These are phyloP conservation scores for Callaeas wilsoni DNA, from an alignment of 2,113 vertebrate genomes.

Conservation along the genomic window DNA sequence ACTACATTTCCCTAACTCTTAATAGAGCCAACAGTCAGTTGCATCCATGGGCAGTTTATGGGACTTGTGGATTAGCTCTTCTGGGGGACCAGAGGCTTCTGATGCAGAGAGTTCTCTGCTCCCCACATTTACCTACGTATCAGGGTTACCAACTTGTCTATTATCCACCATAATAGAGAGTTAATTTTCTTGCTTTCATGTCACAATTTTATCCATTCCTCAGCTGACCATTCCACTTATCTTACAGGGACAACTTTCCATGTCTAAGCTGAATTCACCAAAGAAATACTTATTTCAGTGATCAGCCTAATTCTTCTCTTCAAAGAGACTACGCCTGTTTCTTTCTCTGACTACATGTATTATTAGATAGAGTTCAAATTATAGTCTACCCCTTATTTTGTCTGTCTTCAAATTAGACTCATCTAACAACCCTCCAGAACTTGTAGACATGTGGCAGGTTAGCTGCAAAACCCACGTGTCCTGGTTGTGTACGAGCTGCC, in stretches of 20 bases:
- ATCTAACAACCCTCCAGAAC: neutral
- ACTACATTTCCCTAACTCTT: neutral
- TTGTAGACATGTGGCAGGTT: rapidly evolving
- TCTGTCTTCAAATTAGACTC: neutral
- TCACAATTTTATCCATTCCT: neutral
- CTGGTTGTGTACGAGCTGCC: neutral
- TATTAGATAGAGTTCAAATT: neutral
- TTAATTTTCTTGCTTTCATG: neutral
- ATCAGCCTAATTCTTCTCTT: neutral
- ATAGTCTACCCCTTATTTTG: neutral
- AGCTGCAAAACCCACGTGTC: rapidly evolving
- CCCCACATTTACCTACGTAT: neutral
- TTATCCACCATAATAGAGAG: neutral
- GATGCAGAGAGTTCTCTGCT: neutral
- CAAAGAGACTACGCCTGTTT: neutral
- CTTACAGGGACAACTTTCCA: neutral
- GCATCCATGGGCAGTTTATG: neutral
- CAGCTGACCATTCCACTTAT: neutral
- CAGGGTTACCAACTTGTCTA: neutral
- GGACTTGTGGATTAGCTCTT: neutral
- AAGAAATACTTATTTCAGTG: neutral
- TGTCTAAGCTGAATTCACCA: neutral
- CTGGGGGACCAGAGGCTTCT: neutral
- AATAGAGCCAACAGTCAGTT: neutral
- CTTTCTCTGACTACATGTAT: neutral